Conservation (phyloP, 2,113 vertebrate species). For the Climacteris rufus region DNA sequence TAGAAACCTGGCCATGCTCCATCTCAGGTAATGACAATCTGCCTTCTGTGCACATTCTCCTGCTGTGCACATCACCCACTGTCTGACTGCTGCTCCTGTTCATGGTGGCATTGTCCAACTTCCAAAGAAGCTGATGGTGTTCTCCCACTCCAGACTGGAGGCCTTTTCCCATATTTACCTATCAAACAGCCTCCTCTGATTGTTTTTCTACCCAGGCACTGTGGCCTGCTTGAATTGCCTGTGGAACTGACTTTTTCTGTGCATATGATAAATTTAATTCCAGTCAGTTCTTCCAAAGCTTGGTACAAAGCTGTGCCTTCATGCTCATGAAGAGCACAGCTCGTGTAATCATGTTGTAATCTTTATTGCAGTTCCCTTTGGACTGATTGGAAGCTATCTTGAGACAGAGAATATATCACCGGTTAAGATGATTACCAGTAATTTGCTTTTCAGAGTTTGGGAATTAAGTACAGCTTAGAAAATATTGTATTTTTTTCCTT, state of each 20-base stretch:
- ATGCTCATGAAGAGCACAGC: background rate
- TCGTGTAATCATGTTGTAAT: background rate
- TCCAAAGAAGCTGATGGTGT: too few relatives aligned
- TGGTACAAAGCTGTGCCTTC: background rate
- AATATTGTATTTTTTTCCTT: accelerated
- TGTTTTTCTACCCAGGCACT: background rate
- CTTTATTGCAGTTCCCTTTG: background rate
- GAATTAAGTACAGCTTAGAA: background rate
- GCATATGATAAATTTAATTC: background rate
- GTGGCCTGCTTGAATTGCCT: background rate
- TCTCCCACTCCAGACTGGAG: accelerated
- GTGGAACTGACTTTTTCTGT: background rate
- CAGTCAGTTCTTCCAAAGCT: background rate
- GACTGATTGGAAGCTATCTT: background rate
- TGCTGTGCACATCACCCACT: background rate
- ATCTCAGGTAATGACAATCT: background rate
- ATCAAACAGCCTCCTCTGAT: background rate
- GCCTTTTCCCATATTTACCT: background rate
- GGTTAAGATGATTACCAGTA: background rate
- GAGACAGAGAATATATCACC: background rate
- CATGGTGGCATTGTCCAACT: background rate
- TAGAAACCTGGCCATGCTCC: background rate
- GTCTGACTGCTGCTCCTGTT: background rate
- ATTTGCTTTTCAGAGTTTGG: background rate
- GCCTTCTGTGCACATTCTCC: background rate